A percentile compares a stretch with the other conserved stretches of the same genome.
Conservation (phyloP, 2,113 vertebrate species). For the Agelaius phoeniceus region DNA sequence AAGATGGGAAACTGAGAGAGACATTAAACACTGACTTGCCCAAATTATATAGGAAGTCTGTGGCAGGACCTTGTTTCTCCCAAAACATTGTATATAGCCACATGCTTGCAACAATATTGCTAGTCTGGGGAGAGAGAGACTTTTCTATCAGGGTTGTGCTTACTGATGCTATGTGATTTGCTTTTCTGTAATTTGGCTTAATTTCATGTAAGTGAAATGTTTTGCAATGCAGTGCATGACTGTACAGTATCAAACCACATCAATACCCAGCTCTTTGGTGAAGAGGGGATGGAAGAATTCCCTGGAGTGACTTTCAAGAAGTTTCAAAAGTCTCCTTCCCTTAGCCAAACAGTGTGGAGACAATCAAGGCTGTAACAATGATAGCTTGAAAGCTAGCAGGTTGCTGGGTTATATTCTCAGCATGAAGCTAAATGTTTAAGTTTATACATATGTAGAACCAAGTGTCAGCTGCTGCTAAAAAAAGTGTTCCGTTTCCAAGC, state of each 20-base stretch:
- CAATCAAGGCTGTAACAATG: not conserved
- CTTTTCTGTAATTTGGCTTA: not conserved
- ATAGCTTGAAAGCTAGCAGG: not conserved
- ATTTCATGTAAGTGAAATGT: not conserved
- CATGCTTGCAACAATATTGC: not conserved
- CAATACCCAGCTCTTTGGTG: not conserved
- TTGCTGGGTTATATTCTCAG: not conserved
- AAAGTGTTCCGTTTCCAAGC: not conserved
- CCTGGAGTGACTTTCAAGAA: not conserved
- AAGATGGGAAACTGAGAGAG: not conserved
- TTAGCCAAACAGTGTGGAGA: not conserved
- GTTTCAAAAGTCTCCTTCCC: not conserved
- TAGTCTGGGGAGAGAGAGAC: not conserved
- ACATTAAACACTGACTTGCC: not conserved
- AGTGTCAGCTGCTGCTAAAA: not conserved
- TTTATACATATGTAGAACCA: not conserved
- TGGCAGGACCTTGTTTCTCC: not conserved
- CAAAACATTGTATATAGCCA: not conserved
- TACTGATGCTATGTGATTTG: not conserved
- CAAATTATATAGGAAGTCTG: slow-evolving; percentile 46
- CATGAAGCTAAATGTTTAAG: not conserved
- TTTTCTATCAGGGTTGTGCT: not conserved
- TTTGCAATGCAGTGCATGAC: not conserved
- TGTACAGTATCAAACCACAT: not conserved
- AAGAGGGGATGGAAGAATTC: not conserved